Evolutionary conservation across 2,113 vertebrate genomes (phyloP), one percentile per base, ranked within the genome.

Genomic region (Leptocoma aspasia): DNA sequence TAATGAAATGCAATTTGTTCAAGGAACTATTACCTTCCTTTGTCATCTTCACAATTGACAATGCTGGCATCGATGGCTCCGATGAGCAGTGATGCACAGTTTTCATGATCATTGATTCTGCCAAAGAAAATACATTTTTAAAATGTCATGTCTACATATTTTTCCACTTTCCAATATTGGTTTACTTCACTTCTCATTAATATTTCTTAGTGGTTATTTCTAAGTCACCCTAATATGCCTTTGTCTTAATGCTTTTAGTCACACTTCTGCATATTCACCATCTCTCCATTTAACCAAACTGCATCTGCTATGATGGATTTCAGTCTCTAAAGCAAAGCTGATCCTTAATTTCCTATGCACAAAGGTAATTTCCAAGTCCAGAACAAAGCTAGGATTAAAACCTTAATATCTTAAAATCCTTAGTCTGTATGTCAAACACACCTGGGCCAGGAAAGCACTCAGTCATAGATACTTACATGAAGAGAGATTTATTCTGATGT

Each of bases 31-130:
- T 86, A 99, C 99, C 99, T 98, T 97, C 98, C 99, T 96, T 99
- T 99, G 54, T 98, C 98, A 61, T 99, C 99, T 88, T 97, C 98
- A 91, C 99, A 99, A 86, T 98, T 98, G 54, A 98, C 95, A 49
- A 99, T 99, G 93, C 98, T 98, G 49, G 98, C 97, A 11, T 99
- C 99, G 59, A 99, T 98, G 68, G 99, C 98, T 88, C 99, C 99
- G 7, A 99, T 98, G 63, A 99, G 98, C 94, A 99, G 93, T 1
- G 98, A 98, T 4, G 99, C 99, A 97, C 99, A 99, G 39, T 98
- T 96, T 97, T 99, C 99, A 9, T 99, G 99, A 94, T 99, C 98
- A 22, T 99, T 99, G 83, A 98, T 98, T 96, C 99, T 99, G 93
- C 64, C 97, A 93, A 66, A 57, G 78, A 96, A 79, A 94, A 75